Evolutionary conservation across 2,797 vertebrate genomes (phyloP).

Genomic region (Sebastolobus altivelis): DNA sequence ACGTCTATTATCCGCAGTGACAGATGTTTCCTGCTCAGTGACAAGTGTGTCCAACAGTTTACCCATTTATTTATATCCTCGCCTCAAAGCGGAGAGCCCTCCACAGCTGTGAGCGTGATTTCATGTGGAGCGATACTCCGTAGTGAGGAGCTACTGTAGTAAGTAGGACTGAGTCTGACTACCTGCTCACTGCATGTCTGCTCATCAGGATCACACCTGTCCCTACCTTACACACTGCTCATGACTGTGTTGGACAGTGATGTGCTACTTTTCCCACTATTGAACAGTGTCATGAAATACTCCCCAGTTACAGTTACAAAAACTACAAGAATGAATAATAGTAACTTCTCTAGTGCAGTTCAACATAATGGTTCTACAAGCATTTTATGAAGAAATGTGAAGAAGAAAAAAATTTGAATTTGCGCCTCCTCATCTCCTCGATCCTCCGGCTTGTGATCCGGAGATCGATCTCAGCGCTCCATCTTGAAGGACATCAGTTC

Average conservation of each 20-base stretch:
- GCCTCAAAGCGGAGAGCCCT: background rate
- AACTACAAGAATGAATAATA: too few species aligned
- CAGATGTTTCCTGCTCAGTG: conserved; percentile 4
- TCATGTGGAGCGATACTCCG: background rate
- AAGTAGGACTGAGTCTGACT: background rate
- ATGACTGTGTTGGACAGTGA: too few species aligned
- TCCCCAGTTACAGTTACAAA: too few species aligned
- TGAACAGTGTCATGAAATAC: too few species aligned
- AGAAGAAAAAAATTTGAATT: background rate
- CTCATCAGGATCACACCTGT: too few species aligned
- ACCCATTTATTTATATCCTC: conserved; percentile 14
- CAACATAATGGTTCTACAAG: background rate
- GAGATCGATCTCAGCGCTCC: too few species aligned
- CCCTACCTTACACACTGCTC: too few species aligned
- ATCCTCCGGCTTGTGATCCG: too few species aligned
- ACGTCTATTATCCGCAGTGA: background rate
- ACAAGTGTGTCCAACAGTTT: background rate
- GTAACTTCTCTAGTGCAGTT: background rate
- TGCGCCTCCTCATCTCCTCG: too few species aligned
- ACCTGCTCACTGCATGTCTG: background rate
- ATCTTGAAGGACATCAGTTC: too few species aligned
- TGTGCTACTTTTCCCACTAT: too few species aligned
- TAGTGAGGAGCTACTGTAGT: background rate
- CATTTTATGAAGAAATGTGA: background rate
- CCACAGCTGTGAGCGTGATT: conserved; percentile 2